Evolutionary conservation across 2,113 vertebrate species (phyloP).

Genomic region (Platichthys flesus): DNA sequence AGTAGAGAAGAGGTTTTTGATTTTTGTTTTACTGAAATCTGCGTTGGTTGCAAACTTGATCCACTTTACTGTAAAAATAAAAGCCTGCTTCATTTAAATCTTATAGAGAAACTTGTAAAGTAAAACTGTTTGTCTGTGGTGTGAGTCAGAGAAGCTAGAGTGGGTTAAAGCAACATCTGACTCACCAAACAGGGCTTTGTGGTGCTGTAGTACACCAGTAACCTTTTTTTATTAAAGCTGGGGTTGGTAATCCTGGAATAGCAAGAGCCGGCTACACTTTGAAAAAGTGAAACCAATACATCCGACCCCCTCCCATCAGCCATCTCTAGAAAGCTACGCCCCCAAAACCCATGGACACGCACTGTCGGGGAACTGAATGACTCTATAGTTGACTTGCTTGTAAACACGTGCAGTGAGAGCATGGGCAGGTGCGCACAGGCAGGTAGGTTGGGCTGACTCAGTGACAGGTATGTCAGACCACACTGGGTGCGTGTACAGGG

Average conservation of each 20-base stretch:
- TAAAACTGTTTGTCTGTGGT: conserved; percentile 2
- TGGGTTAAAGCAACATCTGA: background rate
- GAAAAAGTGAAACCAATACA: background rate
- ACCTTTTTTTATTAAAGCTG: background rate
- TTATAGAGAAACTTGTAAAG: conserved; percentile 5
- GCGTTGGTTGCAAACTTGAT: conserved; percentile 9
- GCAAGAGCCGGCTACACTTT: background rate
- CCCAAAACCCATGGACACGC: background rate
- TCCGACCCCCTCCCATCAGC: background rate
- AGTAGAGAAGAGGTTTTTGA: background rate
- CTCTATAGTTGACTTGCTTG: too few species aligned
- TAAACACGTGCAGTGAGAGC: too few species aligned
- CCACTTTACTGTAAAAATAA: conserved; percentile 34
- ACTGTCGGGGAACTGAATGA: too few species aligned
- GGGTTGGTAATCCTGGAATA: background rate
- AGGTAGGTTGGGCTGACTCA: too few species aligned
- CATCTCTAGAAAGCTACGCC: background rate
- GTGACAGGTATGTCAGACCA: too few species aligned
- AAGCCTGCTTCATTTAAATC: background rate
- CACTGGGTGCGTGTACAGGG: too few species aligned
- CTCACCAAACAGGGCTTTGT: background rate
- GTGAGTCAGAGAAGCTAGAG: conserved; percentile 26
- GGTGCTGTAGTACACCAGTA: conserved; percentile 11
- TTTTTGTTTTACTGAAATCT: background rate
- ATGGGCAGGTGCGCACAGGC: too few species aligned